Percentiles rank a stretch among this genome's conserved stretches.
Evolutionary conservation across 2,113 vertebrate species (phyloP).

Genomic region (Thalassarche chlororhynchos): DNA sequence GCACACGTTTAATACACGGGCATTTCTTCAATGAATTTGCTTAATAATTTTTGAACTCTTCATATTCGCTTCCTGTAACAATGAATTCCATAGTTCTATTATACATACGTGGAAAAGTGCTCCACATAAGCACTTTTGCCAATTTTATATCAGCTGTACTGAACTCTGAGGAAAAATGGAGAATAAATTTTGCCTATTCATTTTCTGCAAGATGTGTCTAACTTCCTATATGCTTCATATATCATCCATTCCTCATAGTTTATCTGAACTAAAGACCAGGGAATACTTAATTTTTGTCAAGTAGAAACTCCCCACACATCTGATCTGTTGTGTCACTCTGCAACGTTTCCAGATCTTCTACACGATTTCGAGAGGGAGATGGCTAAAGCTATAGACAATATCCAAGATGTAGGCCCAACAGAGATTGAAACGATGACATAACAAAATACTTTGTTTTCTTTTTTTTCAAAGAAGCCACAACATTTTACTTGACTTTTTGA

Average conservation of each 20-base stretch:
- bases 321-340: background rate
- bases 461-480: background rate
- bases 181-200: background rate
- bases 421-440: background rate
- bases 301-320: background rate
- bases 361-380: background rate
- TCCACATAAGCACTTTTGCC: rapidly evolving
- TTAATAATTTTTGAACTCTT: background rate
- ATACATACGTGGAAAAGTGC: background rate
- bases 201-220: background rate
- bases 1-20: rapidly evolving
- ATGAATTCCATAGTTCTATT: background rate
- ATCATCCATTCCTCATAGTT: background rate
- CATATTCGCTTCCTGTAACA: background rate
- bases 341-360: background rate
- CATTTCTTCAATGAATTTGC: background rate
- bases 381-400: background rate
- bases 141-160: background rate
- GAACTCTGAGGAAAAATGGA: background rate
- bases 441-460: background rate
- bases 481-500: background rate
- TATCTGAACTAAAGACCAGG: background rate
- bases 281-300: background rate
- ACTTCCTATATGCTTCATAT: background rate
- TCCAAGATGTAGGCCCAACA: background rate